A percentile compares a stretch with the other conserved stretches of the same genome.
These are phyloP conservation scores for Caloenas nicobarica DNA, from an alignment of 2,113 vertebrate genomes.

Conservation along the genomic window DNA sequence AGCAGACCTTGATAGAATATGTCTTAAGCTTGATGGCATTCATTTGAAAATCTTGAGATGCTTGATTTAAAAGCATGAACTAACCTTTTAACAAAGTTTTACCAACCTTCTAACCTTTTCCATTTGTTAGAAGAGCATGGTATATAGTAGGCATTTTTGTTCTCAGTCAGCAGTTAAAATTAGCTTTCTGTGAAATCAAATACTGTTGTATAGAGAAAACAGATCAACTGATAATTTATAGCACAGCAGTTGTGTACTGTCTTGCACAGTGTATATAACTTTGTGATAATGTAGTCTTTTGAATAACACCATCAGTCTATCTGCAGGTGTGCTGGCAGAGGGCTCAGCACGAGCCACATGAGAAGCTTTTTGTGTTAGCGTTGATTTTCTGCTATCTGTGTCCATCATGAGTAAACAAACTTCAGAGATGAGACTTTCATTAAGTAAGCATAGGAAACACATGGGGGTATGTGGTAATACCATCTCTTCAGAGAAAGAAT, in stretches of 20 bases:
- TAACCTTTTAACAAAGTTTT: not conserved
- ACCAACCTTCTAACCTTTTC: not conserved
- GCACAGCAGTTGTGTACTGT: not conserved
- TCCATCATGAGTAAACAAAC: slow-evolving; percentile 41
- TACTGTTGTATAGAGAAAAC: not conserved
- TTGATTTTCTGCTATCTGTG: slow-evolving; percentile 38
- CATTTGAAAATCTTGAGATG: not conserved
- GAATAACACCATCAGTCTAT: not conserved
- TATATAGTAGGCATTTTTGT: not conserved
- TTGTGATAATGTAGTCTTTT: not conserved
- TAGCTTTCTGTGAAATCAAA: slow-evolving; percentile 23
- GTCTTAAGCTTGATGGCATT: not conserved
- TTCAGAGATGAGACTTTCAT: slow-evolving; percentile 13
- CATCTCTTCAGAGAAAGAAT: not conserved
- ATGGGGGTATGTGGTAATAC: not conserved
- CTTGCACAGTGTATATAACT: not conserved
- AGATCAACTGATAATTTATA: not conserved
- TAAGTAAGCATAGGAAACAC: slow-evolving; percentile 28
- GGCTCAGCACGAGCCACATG: not conserved
- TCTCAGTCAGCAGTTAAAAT: not conserved
- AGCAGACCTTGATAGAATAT: not conserved
- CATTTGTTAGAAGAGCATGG: not conserved
- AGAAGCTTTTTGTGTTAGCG: slow-evolving; percentile 22
- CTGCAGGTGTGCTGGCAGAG: slow-evolving; percentile 47
- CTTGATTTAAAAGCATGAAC: not conserved